Base-by-base conservation (phyloP, 2,797 vertebrate species). In the Myripristis jacobus region DNA sequence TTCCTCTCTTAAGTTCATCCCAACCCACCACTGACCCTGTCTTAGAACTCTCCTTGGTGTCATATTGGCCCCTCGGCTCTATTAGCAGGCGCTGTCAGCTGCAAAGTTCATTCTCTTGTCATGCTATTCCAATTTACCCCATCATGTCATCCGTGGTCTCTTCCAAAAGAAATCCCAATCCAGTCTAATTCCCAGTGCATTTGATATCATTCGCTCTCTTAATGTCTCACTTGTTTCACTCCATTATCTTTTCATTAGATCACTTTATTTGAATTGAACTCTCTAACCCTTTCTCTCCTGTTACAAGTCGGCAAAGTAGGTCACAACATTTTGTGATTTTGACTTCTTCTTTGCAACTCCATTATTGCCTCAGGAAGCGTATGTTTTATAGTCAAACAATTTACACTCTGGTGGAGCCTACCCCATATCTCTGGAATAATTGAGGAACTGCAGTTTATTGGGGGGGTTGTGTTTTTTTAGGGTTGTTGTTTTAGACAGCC, bases 21-120 rank as follows among this genome's bases (percentile, higher is more conserved):
- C 27, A 77, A 67, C 68, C 69, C 53, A 27, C 24, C 38, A 16
- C 29, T 82, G 80, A 84, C 77, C 84, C 65, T 58, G 24, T 11
- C 44, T 50, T 56, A 34, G 31, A 77, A 56, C 51, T 59, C 21
- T 31, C n/a, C n/a, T 54, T 16, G 44, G 19, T 31, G 34, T 24
- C 58, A n/a, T 5, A 21, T 38, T 38, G 25, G 31, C 60, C 46
- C 24, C 58, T 50, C 16, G 41, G 8, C 46, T 36, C n/a, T 25
- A 53, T 54, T 43, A 46, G 41, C 12, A 34, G 21, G 16, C 21
- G 12, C 52, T 60, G 50, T 60, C 21, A 38, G 27, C 21, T 48
- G 38, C n/a, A 47, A 55, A 18, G 58, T n/a, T 47, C 43, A 47
- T 62, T 36, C n/a, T 13, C 6, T 31, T 34, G 27, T 48, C 29